Conservation (phyloP, 2,797 vertebrate genomes). For the Gobio occitaniae region DNA sequence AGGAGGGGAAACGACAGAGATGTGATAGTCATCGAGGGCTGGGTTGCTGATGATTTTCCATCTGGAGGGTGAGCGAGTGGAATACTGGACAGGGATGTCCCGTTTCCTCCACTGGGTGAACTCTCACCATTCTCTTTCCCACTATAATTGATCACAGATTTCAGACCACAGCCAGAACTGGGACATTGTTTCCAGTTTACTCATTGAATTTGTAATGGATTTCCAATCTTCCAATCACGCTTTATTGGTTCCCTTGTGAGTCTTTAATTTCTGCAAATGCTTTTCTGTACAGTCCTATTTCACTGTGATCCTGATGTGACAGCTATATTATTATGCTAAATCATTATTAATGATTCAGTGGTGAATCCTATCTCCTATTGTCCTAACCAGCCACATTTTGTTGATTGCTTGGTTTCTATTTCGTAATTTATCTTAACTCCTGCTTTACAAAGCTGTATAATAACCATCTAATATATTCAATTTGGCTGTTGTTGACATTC, state of each 20-base stretch:
- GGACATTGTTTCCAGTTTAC: slow-evolving; percentile 40
- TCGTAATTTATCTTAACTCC: not conserved
- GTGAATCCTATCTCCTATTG: not conserved
- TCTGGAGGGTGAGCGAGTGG: not conserved
- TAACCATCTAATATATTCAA: not conserved
- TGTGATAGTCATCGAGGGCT: not conserved
- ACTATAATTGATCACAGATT: slow-evolving; percentile 44
- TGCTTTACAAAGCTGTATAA: no score
- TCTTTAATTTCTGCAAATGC: not conserved
- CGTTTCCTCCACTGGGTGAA: slow-evolving; percentile 44
- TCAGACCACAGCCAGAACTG: slow-evolving; percentile 3
- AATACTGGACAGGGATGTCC: slow-evolving; percentile 14
- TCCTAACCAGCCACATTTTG: not conserved
- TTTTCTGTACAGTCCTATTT: not conserved
- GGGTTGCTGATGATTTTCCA: not conserved
- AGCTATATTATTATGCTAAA: not conserved
- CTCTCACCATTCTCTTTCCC: not conserved
- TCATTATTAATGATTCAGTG: not conserved
- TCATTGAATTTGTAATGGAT: not conserved
- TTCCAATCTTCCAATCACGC: slow-evolving; percentile 1
- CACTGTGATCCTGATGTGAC: not conserved
- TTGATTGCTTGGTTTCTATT: not conserved
- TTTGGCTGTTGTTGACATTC: not conserved
- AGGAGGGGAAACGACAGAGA: not conserved
- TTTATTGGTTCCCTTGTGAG: slow-evolving; percentile 7